phyloP scores from a whole-genome alignment of 2,888 invertebrate species.

The Rhorus exstirpatorius region DNA sequence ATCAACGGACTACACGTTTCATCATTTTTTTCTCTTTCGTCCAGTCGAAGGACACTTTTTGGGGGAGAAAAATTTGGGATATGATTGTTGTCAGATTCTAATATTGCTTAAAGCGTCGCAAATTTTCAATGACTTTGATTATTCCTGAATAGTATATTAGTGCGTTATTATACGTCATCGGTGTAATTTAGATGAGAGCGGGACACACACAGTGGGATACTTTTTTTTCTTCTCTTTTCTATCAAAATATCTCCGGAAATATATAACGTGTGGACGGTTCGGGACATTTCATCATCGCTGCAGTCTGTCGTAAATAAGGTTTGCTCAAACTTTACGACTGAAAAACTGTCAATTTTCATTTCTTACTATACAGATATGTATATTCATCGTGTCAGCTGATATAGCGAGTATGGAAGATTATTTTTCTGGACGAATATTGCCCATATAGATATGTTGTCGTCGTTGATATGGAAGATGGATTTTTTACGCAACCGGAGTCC shows the following conservation, averaged over 20 bases:
- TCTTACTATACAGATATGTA: background rate
- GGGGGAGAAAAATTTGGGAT: background rate
- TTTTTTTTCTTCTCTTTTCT: no score
- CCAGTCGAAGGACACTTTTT: background rate
- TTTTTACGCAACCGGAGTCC: background rate
- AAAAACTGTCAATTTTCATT: background rate
- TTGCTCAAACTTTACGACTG: background rate
- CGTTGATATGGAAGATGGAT: constrained; percentile 6
- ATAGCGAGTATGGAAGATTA: constrained; percentile 17
- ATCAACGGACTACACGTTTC: background rate
- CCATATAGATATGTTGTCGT: background rate
- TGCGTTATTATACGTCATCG: no score
- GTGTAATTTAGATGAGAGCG: no score
- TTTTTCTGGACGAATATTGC: background rate
- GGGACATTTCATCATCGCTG: no score
- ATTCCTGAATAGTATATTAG: no score
- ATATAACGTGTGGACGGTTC: no score
- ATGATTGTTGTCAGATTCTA: no score
- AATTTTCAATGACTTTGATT: no score
- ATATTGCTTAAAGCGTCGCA: no score
- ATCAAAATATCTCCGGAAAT: no score
- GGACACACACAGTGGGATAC: no score
- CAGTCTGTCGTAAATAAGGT: background rate
- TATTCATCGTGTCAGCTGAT: background rate
- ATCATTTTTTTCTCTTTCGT: background rate